A percentile compares a stretch with the other conserved stretches of the same genome.
Evolutionary conservation across 2,113 vertebrate species (phyloP).

Genomic region (Reinhardtius hippoglossoides): DNA sequence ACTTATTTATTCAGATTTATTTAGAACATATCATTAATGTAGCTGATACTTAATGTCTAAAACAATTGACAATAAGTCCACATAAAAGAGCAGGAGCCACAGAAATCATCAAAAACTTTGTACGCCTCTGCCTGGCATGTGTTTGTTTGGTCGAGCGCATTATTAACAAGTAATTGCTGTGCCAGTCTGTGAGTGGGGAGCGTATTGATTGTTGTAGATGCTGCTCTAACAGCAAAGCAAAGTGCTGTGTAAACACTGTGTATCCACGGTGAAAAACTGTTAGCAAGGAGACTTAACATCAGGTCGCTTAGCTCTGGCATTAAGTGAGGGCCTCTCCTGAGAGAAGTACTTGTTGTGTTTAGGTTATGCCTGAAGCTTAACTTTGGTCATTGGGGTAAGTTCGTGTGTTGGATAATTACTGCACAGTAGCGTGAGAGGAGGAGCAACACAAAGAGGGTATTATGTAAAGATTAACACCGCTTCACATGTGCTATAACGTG

Average conservation of each 20-base stretch:
- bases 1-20: neutral
- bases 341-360: constrained; percentile 17
- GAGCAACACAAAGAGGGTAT: constrained; percentile 33
- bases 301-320: neutral
- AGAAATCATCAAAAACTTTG: neutral
- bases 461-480: constrained; percentile 27
- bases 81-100: neutral
- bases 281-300: constrained; percentile 19
- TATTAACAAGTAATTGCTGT: constrained; percentile 49
- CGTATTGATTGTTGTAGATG: constrained; percentile 54
- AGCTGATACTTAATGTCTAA: neutral
- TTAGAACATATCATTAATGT: neutral
- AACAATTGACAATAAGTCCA: neutral
- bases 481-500: constrained; percentile 15
- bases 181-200: constrained; percentile 38
- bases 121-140: neutral
- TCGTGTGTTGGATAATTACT: constrained; percentile 18
- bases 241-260: constrained; percentile 44
- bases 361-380: constrained; percentile 28
- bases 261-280: constrained; percentile 33
- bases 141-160: constrained; percentile 43
- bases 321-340: constrained; percentile 6
- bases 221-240: constrained; percentile 32
- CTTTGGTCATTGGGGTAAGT: constrained; percentile 18
- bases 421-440: neutral